Evolutionary conservation across 2,888 invertebrate species (phyloP), one percentile per base, ranked within the genome.

Genomic region (Furcula furcula): DNA sequence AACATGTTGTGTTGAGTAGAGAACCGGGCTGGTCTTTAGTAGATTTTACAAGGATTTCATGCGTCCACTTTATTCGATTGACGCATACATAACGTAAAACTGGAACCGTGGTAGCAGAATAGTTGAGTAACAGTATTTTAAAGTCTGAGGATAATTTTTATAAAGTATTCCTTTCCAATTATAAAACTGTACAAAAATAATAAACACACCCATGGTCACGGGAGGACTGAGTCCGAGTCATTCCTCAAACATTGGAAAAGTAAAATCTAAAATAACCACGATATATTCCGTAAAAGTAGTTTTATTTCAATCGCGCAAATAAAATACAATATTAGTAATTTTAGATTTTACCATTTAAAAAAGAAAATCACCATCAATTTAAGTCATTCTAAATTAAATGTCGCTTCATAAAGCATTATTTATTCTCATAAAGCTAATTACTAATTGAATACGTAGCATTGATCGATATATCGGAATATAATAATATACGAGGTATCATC

Each of bases 31-130:
- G 67, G 64, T 66, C 56, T 71, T 74, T 74, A 72, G 75, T 67
- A 73, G 73, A 76, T 62, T 65, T 65, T 65, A 70, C 61, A 62
- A 69, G 51, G 48, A 69, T 82, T 83, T 85, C 77, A 83, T 75
- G 82, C 77, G 61, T 75, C 77, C 80, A 78, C 78, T 77, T 56
- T 58, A 32, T 51, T 39, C 40, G 34, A 41, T 15, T 32, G 47
- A 57, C 47, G 53, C 49, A 55, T 55, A 46, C 41, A 40, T 14
- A 26, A 26, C 14, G 52, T 65, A 66, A 69, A 58, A 50, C 60
- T 56, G 65, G 53, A 59, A 64, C 62, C 21, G 46, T 37, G 61
- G 71, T 57, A 43, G n/a, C n/a, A n/a, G n/a, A 54, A 53, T 43
- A 39, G 39, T 46, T n/a, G n/a, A n/a, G n/a, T n/a, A n/a, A n/a